These are phyloP conservation scores for Trematocara zebra DNA, from an alignment of 2,113 vertebrate species.

Conservation along the genomic window DNA sequence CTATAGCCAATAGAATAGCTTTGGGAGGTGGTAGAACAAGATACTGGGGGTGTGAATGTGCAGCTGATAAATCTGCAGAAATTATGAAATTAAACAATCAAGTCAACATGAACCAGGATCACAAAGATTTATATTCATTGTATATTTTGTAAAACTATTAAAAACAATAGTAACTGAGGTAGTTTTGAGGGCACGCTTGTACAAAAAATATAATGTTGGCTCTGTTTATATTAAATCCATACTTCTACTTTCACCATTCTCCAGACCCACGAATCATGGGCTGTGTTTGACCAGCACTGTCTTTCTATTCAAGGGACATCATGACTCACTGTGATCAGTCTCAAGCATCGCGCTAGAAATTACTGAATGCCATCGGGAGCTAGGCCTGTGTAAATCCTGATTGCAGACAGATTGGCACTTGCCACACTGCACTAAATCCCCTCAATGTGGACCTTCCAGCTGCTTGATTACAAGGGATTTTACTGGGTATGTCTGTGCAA, in stretches of 20 bases:
- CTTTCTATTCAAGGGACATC: not conserved
- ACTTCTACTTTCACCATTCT: not conserved
- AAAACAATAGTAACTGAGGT: not conserved
- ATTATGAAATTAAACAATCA: not conserved
- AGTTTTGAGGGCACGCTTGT: not conserved
- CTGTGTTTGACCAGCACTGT: not conserved
- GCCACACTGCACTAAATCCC: conserved; percentile 51
- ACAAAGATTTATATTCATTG: not conserved
- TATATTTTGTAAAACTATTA: not conserved
- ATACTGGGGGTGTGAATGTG: not conserved
- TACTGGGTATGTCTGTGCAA: conserved; percentile 8
- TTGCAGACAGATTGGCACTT: conserved; percentile 52
- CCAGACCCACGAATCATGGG: not conserved
- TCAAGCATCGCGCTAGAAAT: not conserved
- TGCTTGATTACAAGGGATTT: conserved; percentile 62
- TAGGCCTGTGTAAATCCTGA: conserved; percentile 37
- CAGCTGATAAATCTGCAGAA: not conserved
- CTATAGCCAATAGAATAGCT: not conserved
- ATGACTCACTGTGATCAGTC: conserved; percentile 11
- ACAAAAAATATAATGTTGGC: not conserved
- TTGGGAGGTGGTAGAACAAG: not conserved
- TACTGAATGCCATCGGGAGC: not conserved
- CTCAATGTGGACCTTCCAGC: conserved; percentile 43
- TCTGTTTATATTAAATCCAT: not conserved
- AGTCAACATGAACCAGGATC: not conserved